Base-by-base conservation (phyloP, 2,888 invertebrate genomes). In the Lamproptera curius region DNA sequence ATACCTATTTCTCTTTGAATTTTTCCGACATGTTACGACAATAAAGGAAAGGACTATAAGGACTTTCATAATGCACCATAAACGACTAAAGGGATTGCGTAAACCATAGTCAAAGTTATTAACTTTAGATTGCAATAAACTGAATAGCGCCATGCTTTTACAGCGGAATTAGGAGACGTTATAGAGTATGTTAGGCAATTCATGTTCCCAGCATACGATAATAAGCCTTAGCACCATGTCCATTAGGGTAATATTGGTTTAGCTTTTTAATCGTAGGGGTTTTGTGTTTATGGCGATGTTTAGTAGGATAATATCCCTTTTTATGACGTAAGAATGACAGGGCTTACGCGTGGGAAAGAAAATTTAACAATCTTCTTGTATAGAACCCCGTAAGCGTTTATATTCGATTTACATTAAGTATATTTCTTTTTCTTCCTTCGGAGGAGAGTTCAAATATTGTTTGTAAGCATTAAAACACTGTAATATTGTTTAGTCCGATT, bases 261-360 rank as follows among this genome's bases (percentile, higher is more conserved):
- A 49, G 59, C n/a, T 43, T 49, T 46, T 51, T 54, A 60, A 53
- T 62, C 47, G 56, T 61, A 51, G 59, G 56, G 56, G 61, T 67
- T 62, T 73, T 65, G 72, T 79, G 82, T 81, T 82, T 81, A 81
- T 76, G 70, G 62, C 70, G 74, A 65, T 75, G 71, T 77, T 84
- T 80, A 77, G 81, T 76, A 81, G 73, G 76, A 72, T 81, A 79
- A 84, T 81, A 83, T 81, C 70, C 79, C 70, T 71, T 84, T 84
- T 84, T 84, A 85, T 76, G 83, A 77, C 74, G 76, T 79, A 79
- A 76, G 73, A 83, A 84, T 80, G 75, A 74, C 66, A 67, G 61
- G 67, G 79, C 72, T 84, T 83, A 73, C 73, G 76, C 80, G 76
- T 73, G 75, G 63, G 65, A 69, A 63, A 65, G 70, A 54, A 54